These are phyloP conservation scores for Rhagonycha lutea DNA, from an alignment of 2,888 invertebrate species.

Conservation along the genomic window DNA sequence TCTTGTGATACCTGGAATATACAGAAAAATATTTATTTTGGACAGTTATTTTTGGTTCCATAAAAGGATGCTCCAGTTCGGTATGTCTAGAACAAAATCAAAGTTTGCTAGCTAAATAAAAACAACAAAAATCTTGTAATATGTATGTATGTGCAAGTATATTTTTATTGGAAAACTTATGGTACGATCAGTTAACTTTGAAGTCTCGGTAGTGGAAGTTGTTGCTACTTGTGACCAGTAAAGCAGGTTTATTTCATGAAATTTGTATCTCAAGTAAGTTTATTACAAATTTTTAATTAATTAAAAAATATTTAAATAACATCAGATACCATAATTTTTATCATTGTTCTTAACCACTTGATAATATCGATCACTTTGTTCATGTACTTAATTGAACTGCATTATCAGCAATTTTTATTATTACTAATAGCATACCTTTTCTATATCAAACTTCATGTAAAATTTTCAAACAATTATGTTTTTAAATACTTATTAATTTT, in stretches of 20 bases:
- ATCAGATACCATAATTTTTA: background rate
- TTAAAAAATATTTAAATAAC: background rate
- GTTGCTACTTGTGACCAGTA: background rate
- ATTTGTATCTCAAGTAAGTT: background rate
- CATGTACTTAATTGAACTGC: background rate
- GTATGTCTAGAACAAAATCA: background rate
- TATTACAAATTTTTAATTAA: background rate
- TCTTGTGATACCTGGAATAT: background rate
- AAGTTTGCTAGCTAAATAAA: background rate
- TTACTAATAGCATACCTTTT: background rate
- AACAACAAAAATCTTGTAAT: background rate
- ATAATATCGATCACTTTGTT: background rate
- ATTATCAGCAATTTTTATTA: background rate
- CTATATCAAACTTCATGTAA: background rate
- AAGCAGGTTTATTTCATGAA: background rate
- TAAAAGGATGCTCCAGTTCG: background rate
- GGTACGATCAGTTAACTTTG: background rate
- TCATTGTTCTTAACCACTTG: background rate
- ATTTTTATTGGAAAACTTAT: background rate
- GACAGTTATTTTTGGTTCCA: background rate
- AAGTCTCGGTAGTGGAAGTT: background rate
- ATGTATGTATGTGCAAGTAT: background rate
- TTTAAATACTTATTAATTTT: background rate
- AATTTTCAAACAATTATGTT: background rate
- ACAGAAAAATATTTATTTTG: background rate